Conservation (phyloP, 2,888 invertebrate genomes). For the Archaeoteleia sp. region DNA sequence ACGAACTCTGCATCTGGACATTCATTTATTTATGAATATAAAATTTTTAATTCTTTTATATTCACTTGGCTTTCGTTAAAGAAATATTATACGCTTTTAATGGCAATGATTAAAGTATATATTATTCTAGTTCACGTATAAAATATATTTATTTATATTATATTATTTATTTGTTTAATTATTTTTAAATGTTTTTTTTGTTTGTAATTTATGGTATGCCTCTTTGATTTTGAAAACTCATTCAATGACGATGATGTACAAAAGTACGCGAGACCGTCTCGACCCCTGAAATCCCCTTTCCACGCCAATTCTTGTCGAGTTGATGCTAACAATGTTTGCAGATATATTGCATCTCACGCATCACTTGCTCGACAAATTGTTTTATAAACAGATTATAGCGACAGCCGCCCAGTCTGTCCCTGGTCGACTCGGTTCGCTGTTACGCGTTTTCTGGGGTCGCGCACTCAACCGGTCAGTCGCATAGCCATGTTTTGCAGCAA, state of each 20-base stretch:
- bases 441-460: slow-evolving; percentile 48
- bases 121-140: too few relatives aligned
- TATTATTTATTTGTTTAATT: too few relatives aligned
- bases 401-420: slow-evolving; percentile 70
- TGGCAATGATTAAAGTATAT: too few relatives aligned
- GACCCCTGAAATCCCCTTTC: slow-evolving; percentile 59
- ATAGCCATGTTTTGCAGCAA: slow-evolving; percentile 6
- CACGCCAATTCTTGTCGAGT: slow-evolving; percentile 73
- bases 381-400: slow-evolving; percentile 87
- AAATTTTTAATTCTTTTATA: slow-evolving; percentile 13
- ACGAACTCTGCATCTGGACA: slow-evolving; percentile 44
- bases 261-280: slow-evolving; percentile 52
- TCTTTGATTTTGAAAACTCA: slow-evolving; percentile 44
- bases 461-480: slow-evolving; percentile 42
- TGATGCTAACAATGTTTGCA: slow-evolving; percentile 76
- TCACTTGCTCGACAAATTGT: slow-evolving; percentile 85
- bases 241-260: slow-evolving; percentile 62
- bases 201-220: too few relatives aligned
- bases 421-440: slow-evolving; percentile 30
- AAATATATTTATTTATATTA: too few relatives aligned
- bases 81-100: too few relatives aligned
- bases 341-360: slow-evolving; percentile 79
- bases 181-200: too few relatives aligned
- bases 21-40: slow-evolving; percentile 46
- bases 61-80: slow-evolving; percentile 31